Evolutionary conservation across 2,888 invertebrate genomes (phyloP), one percentile per base, ranked within the genome.

Genomic region (Lepidochrysops patricia): DNA sequence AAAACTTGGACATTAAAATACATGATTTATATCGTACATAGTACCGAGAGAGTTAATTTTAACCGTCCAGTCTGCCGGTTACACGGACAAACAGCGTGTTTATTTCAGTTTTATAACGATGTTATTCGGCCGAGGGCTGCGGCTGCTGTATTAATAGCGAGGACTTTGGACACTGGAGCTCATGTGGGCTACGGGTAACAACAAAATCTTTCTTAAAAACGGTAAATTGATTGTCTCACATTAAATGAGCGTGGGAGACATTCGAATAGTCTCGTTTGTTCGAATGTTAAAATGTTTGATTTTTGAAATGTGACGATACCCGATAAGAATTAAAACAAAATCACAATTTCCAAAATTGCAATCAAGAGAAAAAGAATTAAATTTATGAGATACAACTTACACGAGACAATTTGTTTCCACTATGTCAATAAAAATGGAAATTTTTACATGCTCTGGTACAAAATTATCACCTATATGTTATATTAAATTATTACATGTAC

Each of bases 91-190:
- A 9, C 43, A 19, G 23, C 19, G 43, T 43, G 19, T 43, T 23
- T 43, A 43, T 43, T 43, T 43, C 19, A 43, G 43, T 43, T 43
- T 43, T 43, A 43, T 43, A 43, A 43, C 43, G 43, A 43, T 43
- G 43, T 23, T 43, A 43, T 43, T 43, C 43, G 43, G 19, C 43
- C 12, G n/a, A n/a, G n/a, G 12, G 43, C 43, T 23, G 43, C 19
- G 43, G 19, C 37, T 9, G 43, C 43, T 23, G 43, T 43, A 43
- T 43, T 43, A 43, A 43, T 43, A 43, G 43, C 19, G 19, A 43
- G 43, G 43, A 43, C 43, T 43, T 43, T 43, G 19, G 43, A 43
- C 19, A 23, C 43, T 43, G 43, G 43, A 43, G 12, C 43, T 43
- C 9, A 6, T 23, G 43, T 43, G 23, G 19, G 13, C 7, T 37